Base-by-base conservation (phyloP, 2,888 invertebrate species). In the Tolmerus cingulatus region DNA sequence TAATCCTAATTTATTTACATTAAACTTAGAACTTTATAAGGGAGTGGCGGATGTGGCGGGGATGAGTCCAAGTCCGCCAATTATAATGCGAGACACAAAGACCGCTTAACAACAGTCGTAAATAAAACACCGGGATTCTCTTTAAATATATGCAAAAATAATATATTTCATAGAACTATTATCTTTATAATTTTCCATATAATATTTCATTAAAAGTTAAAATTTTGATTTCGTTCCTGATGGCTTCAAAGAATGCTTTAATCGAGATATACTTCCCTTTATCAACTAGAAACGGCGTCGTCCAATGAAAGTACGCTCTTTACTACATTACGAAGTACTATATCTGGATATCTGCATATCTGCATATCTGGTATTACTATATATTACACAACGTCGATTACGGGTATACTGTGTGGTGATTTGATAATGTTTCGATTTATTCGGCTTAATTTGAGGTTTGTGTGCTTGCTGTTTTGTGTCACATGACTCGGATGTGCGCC, bases 251-350 rank as follows among this genome's bases (percentile, higher is more conserved):
- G 88, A 88, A 86, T 86, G 87, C 34, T 74, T 87, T 87, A 86
- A 76, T 87, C 87, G 82, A 86, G 37, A 86, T 88, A 77, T 87
- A 87, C 77, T 87, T 82, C 79, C 84, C 86, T 86, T 87, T 88
- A 86, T 86, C 87, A 86, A 87, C 86, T 87, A 86, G 77, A 88
- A 87, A 87, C 87, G 81, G 74, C 87, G 66, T 89, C 89, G 89
- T 89, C 89, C 89, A 89, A 89, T 90, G 88, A 88, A n/a, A 88
- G 87, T 88, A 87, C 88, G 79, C 88, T 88, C 46, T 87, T 86
- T 86, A 81, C 79, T 79, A 85, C 27, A 84, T 81, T 51, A 82
- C 37, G 57, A 82, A 82, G 51, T 40, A 82, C 40, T 82, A 66
- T 82, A 57, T 82, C 23, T 55, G 46, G 34, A 57, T 82, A 82